Evolutionary conservation across 2,888 invertebrate genomes (phyloP), one percentile per base, ranked within the genome.

Genomic region (Chrysina gloriosa): DNA sequence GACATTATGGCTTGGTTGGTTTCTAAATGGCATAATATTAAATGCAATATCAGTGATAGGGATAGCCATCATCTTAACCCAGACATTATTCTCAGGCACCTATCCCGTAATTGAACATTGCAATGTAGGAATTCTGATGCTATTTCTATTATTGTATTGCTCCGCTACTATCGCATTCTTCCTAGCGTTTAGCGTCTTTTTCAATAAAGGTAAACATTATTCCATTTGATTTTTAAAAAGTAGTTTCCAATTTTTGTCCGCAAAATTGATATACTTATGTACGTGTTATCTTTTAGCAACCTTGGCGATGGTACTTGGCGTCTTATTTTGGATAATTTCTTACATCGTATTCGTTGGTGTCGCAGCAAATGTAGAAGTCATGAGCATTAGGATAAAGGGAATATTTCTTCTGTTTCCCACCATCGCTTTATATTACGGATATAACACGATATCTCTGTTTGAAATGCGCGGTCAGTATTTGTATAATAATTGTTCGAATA

Each of bases 1-100:
- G 91, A 83, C 95, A 72, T 92, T 95, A 77, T 96, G 96, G 95
- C 80, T 87, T 0, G 93, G 94, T 1, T 95, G 95, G 94, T 95
- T 94, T 81, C 84, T 90, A 45, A 93, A 94, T 78, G 90, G 91
- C 65, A 88, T 94, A 72, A 73, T 91, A 2, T 90, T 90, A 77
- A 84, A 92, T 65, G 73, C 89, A 0, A 79, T 92, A 36, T 87
- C 91, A 0, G 84, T 89, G 0, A 72, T 85, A 9, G 74, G 89
- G 0, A 86, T 91, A 23, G 84, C 87, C 1, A 71, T 88, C 1
- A 77, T 91, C 54, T 54, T 71, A 25, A 78, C 90, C 73, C 90
- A 90, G 85, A 87, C 88, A 71, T 82, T 82, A n/a, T 73, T 83
- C 64, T 76, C 75, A 2, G 72, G 74, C 3, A 70, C 84, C 9